phyloP scores from a whole-genome alignment of 92 coral and sea anemone species.

The Epizoanthus ramosus region DNA sequence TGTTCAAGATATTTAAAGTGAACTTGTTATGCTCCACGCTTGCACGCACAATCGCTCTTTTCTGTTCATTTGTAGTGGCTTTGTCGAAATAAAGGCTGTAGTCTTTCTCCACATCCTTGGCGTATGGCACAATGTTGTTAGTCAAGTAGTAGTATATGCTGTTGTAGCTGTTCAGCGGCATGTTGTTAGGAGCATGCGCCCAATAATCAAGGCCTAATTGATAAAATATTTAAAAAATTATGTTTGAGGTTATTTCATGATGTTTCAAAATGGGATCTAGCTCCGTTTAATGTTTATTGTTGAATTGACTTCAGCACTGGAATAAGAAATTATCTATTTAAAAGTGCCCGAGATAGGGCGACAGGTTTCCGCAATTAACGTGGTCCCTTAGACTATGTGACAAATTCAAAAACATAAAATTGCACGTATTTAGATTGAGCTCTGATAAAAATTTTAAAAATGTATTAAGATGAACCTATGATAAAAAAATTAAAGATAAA shows the following conservation, averaged over 20 bases:
- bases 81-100: slow-evolving; percentile 15
- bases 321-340: too few species aligned
- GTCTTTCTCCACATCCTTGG: slow-evolving; percentile 36
- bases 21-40: slow-evolving; percentile 31
- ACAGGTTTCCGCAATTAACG: too few species aligned
- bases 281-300: too few species aligned
- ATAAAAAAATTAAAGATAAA: too few species aligned
- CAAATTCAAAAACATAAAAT: too few species aligned
- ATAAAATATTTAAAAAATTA: background rate
- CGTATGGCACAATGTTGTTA: slow-evolving; percentile 28
- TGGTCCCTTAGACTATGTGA: too few species aligned
- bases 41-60: slow-evolving; percentile 34
- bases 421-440: too few species aligned
- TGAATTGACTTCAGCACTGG: too few species aligned
- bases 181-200: slow-evolving; percentile 44
- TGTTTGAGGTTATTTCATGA: background rate
- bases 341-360: too few species aligned
- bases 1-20: slow-evolving; percentile 5
- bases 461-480: too few species aligned
- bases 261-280: background rate
- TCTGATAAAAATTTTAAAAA: too few species aligned
- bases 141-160: slow-evolving; percentile 25
- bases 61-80: slow-evolving; percentile 17
- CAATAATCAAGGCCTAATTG: slow-evolving; percentile 31
- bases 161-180: slow-evolving; percentile 43